These are phyloP conservation scores for Patiria miniata DNA, from an alignment of 35 echinoderm and acorn worm species.

Conservation along the genomic window DNA sequence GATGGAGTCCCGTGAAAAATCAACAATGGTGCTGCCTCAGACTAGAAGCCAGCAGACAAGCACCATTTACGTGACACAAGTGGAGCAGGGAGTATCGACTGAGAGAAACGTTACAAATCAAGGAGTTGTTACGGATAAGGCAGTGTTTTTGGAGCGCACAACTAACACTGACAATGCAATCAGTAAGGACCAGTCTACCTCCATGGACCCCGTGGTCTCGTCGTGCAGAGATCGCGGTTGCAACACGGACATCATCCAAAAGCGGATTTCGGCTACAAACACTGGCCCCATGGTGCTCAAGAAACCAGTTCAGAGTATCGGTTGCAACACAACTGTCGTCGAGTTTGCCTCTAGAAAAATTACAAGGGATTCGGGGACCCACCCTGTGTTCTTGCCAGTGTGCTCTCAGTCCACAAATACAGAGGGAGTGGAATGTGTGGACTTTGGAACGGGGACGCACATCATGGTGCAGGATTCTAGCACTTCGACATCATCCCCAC, in stretches of 20 bases:
- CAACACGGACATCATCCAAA: conserved; percentile 63
- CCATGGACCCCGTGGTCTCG: conserved; percentile 25
- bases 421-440: conserved; percentile 6
- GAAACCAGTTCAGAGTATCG: conserved; percentile 19
- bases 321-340: conserved; percentile 37
- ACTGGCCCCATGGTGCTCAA: conserved; percentile 31
- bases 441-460: conserved; percentile 15
- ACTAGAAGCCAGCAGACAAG: not conserved
- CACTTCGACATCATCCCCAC: not conserved
- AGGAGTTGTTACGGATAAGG: not conserved
- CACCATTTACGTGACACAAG: not conserved
- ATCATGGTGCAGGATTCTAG: conserved; percentile 18
- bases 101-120: not conserved
- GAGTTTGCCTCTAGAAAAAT: conserved; percentile 10
- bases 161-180: not conserved
- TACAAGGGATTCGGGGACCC: conserved; percentile 41
- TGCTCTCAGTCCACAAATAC: conserved; percentile 29
- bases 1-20: conserved; percentile 8
- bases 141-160: not conserved
- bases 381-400: conserved; percentile 11
- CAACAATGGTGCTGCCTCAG: not conserved
- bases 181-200: conserved; percentile 25
- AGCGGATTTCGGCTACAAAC: conserved; percentile 67
- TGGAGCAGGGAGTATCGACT: not conserved
- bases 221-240: conserved; percentile 27